Percentiles rank a stretch among this genome's conserved stretches.
These are phyloP conservation scores for Ferdinandea cuprea DNA, from an alignment of 2,888 invertebrate genomes.

Conservation along the genomic window DNA sequence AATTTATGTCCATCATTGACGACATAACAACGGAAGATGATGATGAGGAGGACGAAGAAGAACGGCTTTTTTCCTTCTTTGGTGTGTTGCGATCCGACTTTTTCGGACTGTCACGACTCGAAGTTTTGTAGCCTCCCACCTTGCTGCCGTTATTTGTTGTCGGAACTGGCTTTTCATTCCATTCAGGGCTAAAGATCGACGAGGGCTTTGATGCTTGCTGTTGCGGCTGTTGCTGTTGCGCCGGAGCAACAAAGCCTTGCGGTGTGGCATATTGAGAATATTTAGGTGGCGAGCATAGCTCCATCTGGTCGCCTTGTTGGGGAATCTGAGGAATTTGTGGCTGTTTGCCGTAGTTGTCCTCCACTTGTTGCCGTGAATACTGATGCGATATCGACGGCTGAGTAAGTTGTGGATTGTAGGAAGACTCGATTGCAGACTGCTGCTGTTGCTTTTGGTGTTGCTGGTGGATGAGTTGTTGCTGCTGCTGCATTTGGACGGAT, in stretches of 20 bases:
- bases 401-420: conserved; percentile 67
- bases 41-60: conserved; percentile 44
- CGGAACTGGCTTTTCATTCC: conserved; percentile 79
- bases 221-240: conserved; percentile 72
- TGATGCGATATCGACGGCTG: conserved; percentile 67
- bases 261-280: conserved; percentile 72
- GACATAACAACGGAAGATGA: conserved; percentile 41
- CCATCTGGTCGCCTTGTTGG: conserved; percentile 75
- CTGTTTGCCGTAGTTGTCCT: conserved; percentile 54
- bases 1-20: conserved; percentile 48
- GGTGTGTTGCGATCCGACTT: conserved; percentile 78
- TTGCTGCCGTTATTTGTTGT: conserved; percentile 67
- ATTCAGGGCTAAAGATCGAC: conserved; percentile 83
- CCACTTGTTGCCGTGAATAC: conserved; percentile 58
- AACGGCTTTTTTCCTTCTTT: conserved; percentile 81
- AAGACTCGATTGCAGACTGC: conserved; percentile 75
- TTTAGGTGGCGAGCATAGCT: conserved; percentile 77
- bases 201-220: conserved; percentile 76
- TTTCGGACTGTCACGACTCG: conserved; percentile 81
- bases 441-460: conserved; percentile 75
- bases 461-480: conserved; percentile 77
- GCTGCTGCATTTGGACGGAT: conserved; percentile 77
- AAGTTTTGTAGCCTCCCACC: conserved; percentile 67
- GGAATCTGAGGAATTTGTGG: conserved; percentile 40
- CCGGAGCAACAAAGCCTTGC: conserved; percentile 67